Percentiles rank a stretch among this genome's conserved stretches.
These are phyloP conservation scores for Ceratotherium simum DNA, from an alignment of 2,113 vertebrate species.

Conservation along the genomic window DNA sequence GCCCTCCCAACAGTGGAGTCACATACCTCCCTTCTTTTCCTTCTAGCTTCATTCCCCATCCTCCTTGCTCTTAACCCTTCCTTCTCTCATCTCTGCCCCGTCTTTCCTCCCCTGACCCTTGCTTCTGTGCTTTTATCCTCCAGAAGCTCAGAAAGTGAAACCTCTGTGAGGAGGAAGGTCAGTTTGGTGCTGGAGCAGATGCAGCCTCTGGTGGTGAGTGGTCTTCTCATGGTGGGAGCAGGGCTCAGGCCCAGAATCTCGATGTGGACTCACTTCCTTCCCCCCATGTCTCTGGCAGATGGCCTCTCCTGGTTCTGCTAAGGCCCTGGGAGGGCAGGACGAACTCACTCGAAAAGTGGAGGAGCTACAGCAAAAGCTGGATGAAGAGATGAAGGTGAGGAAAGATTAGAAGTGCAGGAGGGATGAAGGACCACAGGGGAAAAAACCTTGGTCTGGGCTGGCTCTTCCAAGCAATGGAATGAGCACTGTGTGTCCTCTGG, in stretches of 20 bases:
- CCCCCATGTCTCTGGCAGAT: constrained; percentile 29
- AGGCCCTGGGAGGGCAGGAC: constrained; percentile 75
- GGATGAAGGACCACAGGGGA: neutral
- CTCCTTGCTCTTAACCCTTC: neutral
- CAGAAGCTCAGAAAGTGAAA: constrained; percentile 91
- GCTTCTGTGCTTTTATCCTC: neutral
- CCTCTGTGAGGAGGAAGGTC: constrained; percentile 89
- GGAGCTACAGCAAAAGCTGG: constrained; percentile 89
- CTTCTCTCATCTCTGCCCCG: neutral
- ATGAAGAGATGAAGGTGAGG: constrained; percentile 88
- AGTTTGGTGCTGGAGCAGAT: constrained; percentile 90
- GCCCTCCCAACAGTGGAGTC: rapidly evolving
- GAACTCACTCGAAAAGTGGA: constrained; percentile 87
- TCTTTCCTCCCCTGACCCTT: neutral
- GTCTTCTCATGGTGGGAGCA: rapidly evolving
- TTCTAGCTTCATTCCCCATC: neutral
- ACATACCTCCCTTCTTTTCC: neutral
- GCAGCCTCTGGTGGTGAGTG: constrained; percentile 89
- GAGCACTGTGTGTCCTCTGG: neutral
- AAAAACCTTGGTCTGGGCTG: neutral
- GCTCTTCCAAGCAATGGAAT: neutral
- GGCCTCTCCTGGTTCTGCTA: constrained; percentile 61
- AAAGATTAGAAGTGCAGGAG: neutral
- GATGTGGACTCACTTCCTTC: neutral
- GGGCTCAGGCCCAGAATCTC: neutral